phyloP scores from a whole-genome alignment of 2,888 invertebrate genomes.

The Lithodes maja region DNA sequence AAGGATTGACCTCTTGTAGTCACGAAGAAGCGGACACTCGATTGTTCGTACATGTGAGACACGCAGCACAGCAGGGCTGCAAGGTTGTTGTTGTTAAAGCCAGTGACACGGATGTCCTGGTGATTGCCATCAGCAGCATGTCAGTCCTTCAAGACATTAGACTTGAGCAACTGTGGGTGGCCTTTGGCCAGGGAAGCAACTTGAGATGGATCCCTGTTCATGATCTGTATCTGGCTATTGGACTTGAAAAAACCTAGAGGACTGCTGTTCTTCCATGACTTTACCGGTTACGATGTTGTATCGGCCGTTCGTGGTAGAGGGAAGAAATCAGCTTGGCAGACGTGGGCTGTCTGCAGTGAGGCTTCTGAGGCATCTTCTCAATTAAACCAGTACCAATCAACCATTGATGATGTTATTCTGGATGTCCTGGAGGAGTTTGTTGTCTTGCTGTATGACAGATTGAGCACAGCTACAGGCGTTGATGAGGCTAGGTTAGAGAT shows the following conservation, averaged over 20 bases:
- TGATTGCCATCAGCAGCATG: not conserved
- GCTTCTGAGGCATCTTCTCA: not conserved
- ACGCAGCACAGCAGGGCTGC: not conserved
- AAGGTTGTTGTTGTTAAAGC: not conserved
- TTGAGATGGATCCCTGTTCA: conserved; percentile 6
- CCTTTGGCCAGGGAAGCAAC: not conserved
- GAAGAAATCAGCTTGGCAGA: not conserved
- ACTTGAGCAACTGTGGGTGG: not conserved
- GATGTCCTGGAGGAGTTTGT: not conserved
- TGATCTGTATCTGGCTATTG: not conserved
- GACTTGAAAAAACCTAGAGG: not conserved
- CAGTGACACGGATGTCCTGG: not conserved
- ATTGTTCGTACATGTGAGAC: not conserved
- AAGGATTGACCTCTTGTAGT: not conserved
- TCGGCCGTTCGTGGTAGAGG: not conserved
- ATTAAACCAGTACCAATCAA: not conserved
- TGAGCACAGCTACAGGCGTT: not conserved
- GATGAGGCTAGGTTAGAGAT: not conserved
- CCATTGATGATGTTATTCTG: not conserved
- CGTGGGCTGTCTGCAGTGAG: not conserved
- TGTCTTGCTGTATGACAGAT: not conserved
- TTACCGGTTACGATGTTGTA: not conserved
- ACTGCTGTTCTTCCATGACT: not conserved
- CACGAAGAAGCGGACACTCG: not conserved
- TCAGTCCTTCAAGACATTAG: not conserved